Evolutionary conservation across 1,140 invertebrate genomes (phyloP).

Genomic region (Ips typographus): DNA sequence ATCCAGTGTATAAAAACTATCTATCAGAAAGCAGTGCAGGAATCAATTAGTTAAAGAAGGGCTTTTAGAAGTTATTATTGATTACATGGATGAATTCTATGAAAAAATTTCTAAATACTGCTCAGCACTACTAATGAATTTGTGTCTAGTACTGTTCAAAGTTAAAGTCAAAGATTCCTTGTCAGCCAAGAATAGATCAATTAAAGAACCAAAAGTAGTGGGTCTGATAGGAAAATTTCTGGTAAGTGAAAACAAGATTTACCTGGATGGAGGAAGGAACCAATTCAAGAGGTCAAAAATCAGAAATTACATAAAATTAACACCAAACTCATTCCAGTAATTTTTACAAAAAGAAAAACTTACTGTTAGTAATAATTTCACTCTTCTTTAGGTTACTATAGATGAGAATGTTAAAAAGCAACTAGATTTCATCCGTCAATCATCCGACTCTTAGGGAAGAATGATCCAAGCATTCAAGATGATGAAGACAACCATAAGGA

Average conservation of each 20-base stretch:
- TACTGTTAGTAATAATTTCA: not conserved
- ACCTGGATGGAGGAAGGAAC: conserved; percentile 23
- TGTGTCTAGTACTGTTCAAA: conserved; percentile 17
- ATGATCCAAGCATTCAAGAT: not conserved
- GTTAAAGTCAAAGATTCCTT: not conserved
- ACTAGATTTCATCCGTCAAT: conserved; percentile 31
- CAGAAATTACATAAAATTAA: conserved; percentile 25
- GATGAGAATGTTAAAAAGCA: conserved; percentile 30
- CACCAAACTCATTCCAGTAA: conserved; percentile 19
- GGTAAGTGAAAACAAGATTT: conserved; percentile 15
- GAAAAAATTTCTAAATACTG: conserved; percentile 24
- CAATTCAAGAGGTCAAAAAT: conserved; percentile 18
- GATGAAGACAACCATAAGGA: conserved; percentile 15
- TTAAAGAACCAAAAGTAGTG: conserved; percentile 21
- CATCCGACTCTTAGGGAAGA: conserved; percentile 15
- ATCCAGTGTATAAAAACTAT: conserved; percentile 19
- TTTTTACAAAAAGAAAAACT: too few relatives aligned
- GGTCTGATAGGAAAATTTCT: conserved; percentile 26
- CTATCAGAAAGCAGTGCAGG: conserved; percentile 25
- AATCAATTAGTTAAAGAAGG: conserved; percentile 21
- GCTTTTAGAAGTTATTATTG: conserved; percentile 20
- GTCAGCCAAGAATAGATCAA: conserved; percentile 18
- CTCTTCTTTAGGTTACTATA: not conserved
- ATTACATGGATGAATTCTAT: conserved; percentile 29
- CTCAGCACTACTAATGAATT: conserved; percentile 25